Conservation (phyloP, 2,113 vertebrate genomes). For the Oxygymnocypris stewartii region DNA sequence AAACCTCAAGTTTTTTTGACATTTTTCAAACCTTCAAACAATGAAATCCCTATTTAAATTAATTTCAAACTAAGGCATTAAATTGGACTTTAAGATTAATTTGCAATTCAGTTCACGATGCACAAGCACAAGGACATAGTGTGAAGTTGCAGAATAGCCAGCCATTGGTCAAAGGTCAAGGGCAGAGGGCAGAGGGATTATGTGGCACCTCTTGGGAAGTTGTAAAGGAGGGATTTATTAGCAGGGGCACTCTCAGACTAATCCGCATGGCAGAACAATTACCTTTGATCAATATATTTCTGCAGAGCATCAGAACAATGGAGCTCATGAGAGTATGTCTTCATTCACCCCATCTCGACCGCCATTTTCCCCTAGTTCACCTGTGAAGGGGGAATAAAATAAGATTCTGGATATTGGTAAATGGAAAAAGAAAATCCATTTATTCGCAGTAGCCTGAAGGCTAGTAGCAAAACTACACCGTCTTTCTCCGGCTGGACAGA, state of each 20-base stretch:
- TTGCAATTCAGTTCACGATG: neutral
- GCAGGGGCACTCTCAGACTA: slow-evolving; percentile 11
- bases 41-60: neutral
- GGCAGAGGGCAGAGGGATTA: slow-evolving; percentile 19
- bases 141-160: slow-evolving; percentile 1
- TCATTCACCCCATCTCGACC: slow-evolving; percentile 8
- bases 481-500: slow-evolving; percentile 32
- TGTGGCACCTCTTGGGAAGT: neutral
- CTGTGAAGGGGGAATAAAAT: slow-evolving; percentile 52
- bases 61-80: neutral
- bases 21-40: neutral
- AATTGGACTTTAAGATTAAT: neutral
- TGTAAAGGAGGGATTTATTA: slow-evolving; percentile 32
- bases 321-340: slow-evolving; percentile 18
- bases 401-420: slow-evolving; percentile 50
- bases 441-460: slow-evolving; percentile 46
- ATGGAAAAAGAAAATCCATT: slow-evolving; percentile 55
- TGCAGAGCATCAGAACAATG: neutral
- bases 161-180: slow-evolving; percentile 29
- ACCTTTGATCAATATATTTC: slow-evolving; percentile 31
- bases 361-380: slow-evolving; percentile 44
- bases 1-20: neutral
- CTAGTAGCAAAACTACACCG: slow-evolving; percentile 37
- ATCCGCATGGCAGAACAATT: slow-evolving; percentile 14
- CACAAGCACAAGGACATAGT: neutral